A percentile compares a stretch with the other conserved stretches of the same genome.
Conservation (phyloP, 1,140 invertebrate species). For the Potamilus streckersoni region DNA sequence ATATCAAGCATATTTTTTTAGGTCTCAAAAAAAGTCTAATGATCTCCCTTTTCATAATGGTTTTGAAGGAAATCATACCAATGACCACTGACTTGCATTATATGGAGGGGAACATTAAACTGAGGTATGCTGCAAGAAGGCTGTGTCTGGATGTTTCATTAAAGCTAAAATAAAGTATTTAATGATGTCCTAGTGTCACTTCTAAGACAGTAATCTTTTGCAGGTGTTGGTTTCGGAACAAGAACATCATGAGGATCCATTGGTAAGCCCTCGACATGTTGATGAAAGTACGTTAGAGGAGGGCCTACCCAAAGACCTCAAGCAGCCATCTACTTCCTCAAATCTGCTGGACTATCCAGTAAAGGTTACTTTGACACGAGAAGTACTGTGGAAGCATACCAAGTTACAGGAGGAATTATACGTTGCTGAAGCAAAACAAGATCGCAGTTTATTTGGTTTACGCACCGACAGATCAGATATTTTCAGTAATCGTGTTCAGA, state of each 20-base stretch:
- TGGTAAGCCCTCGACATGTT: background rate
- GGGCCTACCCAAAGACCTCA: constrained; percentile 13
- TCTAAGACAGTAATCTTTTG: background rate
- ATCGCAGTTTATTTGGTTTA: constrained; percentile 3
- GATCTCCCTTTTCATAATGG: background rate
- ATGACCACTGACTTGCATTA: background rate
- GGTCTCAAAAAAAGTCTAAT: background rate
- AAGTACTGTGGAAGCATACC: constrained; percentile 53
- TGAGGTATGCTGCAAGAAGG: background rate
- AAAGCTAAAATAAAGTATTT: background rate
- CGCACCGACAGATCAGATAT: too few species aligned
- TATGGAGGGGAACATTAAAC: too few species aligned
- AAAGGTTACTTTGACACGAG: constrained; percentile 45
- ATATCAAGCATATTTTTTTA: too few species aligned
- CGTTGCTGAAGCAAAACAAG: constrained; percentile 46
- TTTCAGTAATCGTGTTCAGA: too few species aligned
- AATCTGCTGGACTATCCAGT: constrained; percentile 14
- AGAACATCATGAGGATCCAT: constrained; percentile 38
- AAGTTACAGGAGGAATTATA: constrained; percentile 56
- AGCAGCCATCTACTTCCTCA: constrained; percentile 8
- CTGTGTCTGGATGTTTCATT: background rate
- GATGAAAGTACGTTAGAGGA: background rate
- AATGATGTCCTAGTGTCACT: background rate
- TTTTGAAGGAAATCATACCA: background rate
- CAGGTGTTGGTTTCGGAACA: constrained; percentile 60